phyloP scores from a whole-genome alignment of 2,888 invertebrate genomes.

The Chymomyza fuscimana region DNA sequence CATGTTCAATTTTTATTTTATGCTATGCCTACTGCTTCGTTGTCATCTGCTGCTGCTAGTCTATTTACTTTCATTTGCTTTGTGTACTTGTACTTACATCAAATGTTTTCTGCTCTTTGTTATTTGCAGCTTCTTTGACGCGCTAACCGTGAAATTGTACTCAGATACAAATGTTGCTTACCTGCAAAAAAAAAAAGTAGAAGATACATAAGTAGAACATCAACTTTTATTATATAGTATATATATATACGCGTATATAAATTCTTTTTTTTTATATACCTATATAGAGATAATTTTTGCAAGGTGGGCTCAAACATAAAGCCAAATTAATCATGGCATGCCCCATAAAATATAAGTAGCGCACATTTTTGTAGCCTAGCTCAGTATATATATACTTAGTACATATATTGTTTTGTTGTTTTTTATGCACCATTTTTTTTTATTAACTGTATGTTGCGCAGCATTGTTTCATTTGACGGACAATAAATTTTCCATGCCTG shows the following conservation, averaged over 20 bases:
- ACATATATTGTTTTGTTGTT: constrained; percentile 1
- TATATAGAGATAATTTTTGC: constrained; percentile 12
- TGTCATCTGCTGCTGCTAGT: constrained; percentile 14
- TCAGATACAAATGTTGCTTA: constrained; percentile 28
- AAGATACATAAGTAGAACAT: constrained; percentile 16
- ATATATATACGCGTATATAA: neutral
- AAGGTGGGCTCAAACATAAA: constrained; percentile 38
- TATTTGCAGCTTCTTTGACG: constrained; percentile 19
- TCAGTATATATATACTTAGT: constrained; percentile 17
- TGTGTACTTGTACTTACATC: constrained; percentile 13
- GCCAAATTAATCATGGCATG: constrained; percentile 58
- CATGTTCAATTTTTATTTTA: neutral
- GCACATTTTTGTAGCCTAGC: constrained; percentile 1
- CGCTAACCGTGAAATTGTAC: constrained; percentile 57
- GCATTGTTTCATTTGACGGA: neutral
- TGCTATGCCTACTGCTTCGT: neutral
- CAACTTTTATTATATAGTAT: constrained; percentile 14
- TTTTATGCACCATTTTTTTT: neutral
- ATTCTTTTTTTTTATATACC: neutral
- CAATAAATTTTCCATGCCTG: neutral
- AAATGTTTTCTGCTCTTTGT: neutral
- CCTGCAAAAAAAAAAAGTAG: constrained; percentile 50
- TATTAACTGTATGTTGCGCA: neutral
- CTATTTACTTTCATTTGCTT: constrained; percentile 59
- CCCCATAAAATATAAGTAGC: constrained; percentile 36